Evolutionary conservation across 37 sponge, comb jelly and placozoan genomes (phyloP).

Genomic region (Crambe crambe): DNA sequence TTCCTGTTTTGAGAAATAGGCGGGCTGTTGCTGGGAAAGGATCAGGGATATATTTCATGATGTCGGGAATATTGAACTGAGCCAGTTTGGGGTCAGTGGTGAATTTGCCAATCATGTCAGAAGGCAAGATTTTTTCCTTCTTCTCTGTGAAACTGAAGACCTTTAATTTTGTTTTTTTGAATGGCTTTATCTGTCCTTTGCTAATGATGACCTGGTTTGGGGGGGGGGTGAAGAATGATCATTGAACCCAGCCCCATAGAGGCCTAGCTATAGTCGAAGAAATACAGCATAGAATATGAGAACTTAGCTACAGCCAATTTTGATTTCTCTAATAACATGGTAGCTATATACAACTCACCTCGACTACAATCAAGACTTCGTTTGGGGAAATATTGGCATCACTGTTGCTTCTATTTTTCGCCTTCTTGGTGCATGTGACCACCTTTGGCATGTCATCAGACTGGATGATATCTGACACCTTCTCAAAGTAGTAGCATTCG

Average conservation of each 20-base stretch:
- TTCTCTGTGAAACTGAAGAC: slow-evolving; percentile 12
- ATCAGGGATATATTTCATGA: not conserved
- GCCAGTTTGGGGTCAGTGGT: slow-evolving; percentile 23
- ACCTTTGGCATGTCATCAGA: not conserved
- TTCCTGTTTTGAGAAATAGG: not conserved
- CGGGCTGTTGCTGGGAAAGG: not conserved
- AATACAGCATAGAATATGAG: too few species aligned
- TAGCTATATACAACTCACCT: not conserved
- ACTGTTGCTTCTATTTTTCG: not conserved
- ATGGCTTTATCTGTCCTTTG: not conserved
- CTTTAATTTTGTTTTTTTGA: slow-evolving; percentile 3
- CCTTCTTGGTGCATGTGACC: slow-evolving; percentile 1
- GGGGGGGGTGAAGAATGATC: too few species aligned
- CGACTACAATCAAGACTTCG: not conserved
- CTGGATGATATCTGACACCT: not conserved
- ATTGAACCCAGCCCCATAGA: too few species aligned
- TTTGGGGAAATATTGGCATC: not conserved
- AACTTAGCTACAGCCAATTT: not conserved
- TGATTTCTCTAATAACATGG: not conserved
- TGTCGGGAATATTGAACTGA: slow-evolving; percentile 8
- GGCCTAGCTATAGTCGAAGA: too few species aligned
- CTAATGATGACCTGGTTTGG: not conserved
- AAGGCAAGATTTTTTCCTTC: slow-evolving; percentile 16
- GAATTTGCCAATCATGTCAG: slow-evolving; percentile 11
- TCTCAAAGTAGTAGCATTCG: not conserved